Conservation (phyloP, 2,113 vertebrate genomes). For the Varanus komodoensis region DNA sequence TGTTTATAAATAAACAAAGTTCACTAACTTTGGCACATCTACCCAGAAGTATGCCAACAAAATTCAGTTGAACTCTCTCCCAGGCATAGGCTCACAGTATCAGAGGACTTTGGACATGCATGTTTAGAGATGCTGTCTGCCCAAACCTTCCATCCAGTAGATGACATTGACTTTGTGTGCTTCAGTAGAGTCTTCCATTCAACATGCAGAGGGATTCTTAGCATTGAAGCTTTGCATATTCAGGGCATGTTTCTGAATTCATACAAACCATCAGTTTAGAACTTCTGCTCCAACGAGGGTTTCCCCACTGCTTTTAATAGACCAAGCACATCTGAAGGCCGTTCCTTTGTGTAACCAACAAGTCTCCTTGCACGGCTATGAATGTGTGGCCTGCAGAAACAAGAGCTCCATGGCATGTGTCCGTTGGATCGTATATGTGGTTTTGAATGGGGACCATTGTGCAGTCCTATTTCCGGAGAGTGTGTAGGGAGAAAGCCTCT, state of each 20-base stretch:
- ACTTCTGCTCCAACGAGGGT: neutral
- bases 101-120: too few relatives aligned
- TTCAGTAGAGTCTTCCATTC: neutral
- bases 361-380: neutral
- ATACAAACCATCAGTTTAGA: neutral
- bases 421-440: neutral
- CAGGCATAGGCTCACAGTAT: too few relatives aligned
- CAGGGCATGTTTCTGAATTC: neutral
- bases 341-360: neutral
- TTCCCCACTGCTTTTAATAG: neutral
- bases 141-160: neutral
- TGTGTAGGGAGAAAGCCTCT: neutral
- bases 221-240: neutral
- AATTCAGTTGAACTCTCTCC: too few relatives aligned
- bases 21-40: too few relatives aligned
- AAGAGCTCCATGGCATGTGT: neutral
- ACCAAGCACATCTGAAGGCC: neutral
- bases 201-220: neutral
- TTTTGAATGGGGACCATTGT: neutral
- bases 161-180: neutral
- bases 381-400: neutral
- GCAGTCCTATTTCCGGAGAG: neutral
- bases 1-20: too few relatives aligned
- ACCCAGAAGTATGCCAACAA: too few relatives aligned
- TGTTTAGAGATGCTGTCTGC: too few relatives aligned